Percentiles rank a stretch among this genome's conserved stretches.
Conservation (phyloP, 2,797 vertebrate species). For the Natrix natrix region DNA sequence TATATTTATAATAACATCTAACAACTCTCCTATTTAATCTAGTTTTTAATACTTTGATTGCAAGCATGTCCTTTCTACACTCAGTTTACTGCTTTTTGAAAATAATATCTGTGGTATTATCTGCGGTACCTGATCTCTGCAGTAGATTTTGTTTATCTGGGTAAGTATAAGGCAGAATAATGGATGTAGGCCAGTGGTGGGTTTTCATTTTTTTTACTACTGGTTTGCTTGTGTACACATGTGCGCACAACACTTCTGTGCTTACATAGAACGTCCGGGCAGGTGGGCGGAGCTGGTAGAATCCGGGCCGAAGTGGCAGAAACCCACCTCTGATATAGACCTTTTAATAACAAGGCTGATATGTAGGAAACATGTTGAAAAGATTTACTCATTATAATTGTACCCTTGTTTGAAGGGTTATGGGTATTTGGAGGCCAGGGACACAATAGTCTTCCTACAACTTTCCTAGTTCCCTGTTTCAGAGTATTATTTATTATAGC, state of each 20-base stretch:
- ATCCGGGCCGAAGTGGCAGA: no score
- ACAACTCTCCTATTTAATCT: background rate
- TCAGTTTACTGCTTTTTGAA: background rate
- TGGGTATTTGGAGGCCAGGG: background rate
- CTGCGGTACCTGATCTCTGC: no score
- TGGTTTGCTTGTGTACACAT: no score
- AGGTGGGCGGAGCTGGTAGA: no score
- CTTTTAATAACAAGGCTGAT: background rate
- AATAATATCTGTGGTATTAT: background rate
- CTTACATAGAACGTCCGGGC: no score
- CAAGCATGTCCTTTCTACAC: background rate
- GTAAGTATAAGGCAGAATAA: background rate
- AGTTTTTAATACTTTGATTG: background rate
- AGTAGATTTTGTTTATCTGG: background rate
- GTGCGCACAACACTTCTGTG: no score
- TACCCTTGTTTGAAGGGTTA: background rate
- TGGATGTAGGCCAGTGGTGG: no score
- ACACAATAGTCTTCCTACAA: background rate
- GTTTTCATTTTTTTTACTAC: no score
- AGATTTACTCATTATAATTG: background rate
- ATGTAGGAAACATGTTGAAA: background rate
- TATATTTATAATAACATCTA: background rate
- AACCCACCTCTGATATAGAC: no score
- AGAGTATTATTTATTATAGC: slow-evolving; percentile 38
- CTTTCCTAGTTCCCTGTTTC: slow-evolving; percentile 4